Conservation (phyloP, 2,797 vertebrate species). For the Gymnothorax reevesii region DNA sequence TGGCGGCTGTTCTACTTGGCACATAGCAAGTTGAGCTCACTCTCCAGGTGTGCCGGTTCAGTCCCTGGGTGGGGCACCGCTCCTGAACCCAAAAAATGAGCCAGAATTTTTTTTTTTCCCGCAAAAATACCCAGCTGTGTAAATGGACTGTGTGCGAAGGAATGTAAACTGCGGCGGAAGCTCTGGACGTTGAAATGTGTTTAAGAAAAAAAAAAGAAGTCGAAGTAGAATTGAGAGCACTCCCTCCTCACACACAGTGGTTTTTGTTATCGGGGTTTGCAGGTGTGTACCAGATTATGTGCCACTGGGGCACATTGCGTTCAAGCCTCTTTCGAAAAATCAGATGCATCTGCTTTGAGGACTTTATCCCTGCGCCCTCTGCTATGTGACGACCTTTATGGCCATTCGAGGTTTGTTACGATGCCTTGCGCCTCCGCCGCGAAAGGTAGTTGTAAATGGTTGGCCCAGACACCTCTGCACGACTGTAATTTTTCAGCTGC, state of each 20-base stretch:
- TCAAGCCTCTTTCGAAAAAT: neutral
- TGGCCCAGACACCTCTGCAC: too few relatives aligned
- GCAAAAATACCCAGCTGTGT: neutral
- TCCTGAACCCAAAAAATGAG: neutral
- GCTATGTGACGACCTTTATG: too few relatives aligned
- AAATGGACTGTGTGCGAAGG: neutral
- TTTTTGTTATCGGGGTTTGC: neutral
- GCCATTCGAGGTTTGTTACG: too few relatives aligned
- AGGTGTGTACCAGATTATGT: neutral
- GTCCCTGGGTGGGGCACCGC: neutral
- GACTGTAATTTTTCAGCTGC: too few relatives aligned
- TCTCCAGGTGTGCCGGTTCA: neutral
- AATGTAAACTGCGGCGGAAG: neutral
- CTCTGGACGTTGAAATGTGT: too few relatives aligned
- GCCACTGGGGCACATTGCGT: too few relatives aligned
- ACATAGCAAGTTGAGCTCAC: neutral
- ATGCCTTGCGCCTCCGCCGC: too few relatives aligned
- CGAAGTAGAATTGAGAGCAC: neutral
- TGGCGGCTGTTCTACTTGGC: neutral
- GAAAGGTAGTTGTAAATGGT: too few relatives aligned
- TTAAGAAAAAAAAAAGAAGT: too few relatives aligned
- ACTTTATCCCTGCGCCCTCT: neutral
- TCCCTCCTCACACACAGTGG: neutral
- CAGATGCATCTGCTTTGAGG: neutral
- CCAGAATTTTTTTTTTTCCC: neutral